Evolutionary conservation across 2,888 invertebrate species (phyloP), one percentile per base, ranked within the genome.

Genomic region (Hypomecis atomaria): DNA sequence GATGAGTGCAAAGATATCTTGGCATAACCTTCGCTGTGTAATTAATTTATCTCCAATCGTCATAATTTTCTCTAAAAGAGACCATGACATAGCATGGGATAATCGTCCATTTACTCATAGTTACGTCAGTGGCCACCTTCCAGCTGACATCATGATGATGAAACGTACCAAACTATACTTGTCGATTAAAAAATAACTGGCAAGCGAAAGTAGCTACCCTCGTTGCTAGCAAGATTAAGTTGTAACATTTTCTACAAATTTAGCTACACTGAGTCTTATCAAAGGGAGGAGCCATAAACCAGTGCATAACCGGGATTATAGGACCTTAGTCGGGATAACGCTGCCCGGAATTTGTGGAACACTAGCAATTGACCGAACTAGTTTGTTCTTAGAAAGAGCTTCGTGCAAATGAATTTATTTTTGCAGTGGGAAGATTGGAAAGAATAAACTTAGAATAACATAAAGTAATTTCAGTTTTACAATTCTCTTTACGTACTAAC

Each of bases 231-330:
- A 72, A 71, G 54, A 44, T 55, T 37, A 37, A 45, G 23, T 47
- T 70, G 71, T 65, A 67, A 67, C 65, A 58, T 60, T 64, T 63
- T 54, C 58, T 69, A 66, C 71, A 73, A 75, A 75, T 75, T 76
- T 74, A 74, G 71, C 68, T 66, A 13, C 11, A 33, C 76, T 71
- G 60, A 64, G 59, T 45, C 38, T 59, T 62, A 62, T 53, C 59
- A 74, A 60, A 76, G 71, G 66, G 68, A 78, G 58, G 49, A 61
- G 73, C 79, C 79, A 78, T 84, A 86, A 85, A 85, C 75, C 75
- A 71, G 76, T 77, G 71, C 68, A 70, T 74, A 73, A 71, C 76
- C 73, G 63, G 78, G 82, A 84, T 83, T 85, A 85, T 67, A 62
- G 74, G 77, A 73, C 75, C 73, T 78, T 70, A 75, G 74, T 71